Evolutionary conservation across 1,140 invertebrate species (phyloP).

Genomic region (Chironomus tepperi): DNA sequence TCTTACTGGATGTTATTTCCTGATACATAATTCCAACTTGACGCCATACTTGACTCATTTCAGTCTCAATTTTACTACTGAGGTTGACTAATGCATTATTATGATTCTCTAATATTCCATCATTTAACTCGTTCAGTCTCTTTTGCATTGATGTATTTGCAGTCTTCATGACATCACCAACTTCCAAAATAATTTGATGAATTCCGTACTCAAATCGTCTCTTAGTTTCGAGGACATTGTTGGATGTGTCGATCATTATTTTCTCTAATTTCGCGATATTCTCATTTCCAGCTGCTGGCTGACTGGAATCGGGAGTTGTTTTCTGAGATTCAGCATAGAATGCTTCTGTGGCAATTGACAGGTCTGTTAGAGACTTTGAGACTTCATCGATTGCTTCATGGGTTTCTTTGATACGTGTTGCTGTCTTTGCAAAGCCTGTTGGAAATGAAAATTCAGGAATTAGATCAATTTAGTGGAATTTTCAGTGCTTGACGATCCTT

Average conservation of each 20-base stretch:
- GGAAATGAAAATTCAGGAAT: neutral
- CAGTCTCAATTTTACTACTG: slow-evolving; percentile 66
- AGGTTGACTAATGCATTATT: slow-evolving; percentile 62
- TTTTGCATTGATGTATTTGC: slow-evolving; percentile 56
- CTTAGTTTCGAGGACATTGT: slow-evolving; percentile 75
- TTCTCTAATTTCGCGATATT: slow-evolving; percentile 64
- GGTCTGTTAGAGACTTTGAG: slow-evolving; percentile 44
- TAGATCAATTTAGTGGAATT: neutral
- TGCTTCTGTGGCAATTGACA: slow-evolving; percentile 45
- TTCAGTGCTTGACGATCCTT: no score
- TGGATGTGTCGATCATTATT: slow-evolving; percentile 72
- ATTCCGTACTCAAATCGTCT: slow-evolving; percentile 75
- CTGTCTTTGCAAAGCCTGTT: slow-evolving; percentile 35
- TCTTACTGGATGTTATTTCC: slow-evolving; percentile 66
- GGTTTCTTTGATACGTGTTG: slow-evolving; percentile 38
- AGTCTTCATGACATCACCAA: slow-evolving; percentile 58
- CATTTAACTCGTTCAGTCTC: slow-evolving; percentile 59
- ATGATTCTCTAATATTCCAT: slow-evolving; percentile 63
- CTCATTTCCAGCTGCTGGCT: slow-evolving; percentile 37
- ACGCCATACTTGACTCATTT: slow-evolving; percentile 77
- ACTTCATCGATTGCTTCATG: slow-evolving; percentile 39
- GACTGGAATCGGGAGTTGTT: slow-evolving; percentile 47
- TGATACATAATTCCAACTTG: slow-evolving; percentile 83
- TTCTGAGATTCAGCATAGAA: slow-evolving; percentile 47
- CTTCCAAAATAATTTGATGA: slow-evolving; percentile 73